Evolutionary conservation across 2,113 vertebrate genomes (phyloP), one percentile per base, ranked within the genome.

Genomic region (Amblyornis subalaris): DNA sequence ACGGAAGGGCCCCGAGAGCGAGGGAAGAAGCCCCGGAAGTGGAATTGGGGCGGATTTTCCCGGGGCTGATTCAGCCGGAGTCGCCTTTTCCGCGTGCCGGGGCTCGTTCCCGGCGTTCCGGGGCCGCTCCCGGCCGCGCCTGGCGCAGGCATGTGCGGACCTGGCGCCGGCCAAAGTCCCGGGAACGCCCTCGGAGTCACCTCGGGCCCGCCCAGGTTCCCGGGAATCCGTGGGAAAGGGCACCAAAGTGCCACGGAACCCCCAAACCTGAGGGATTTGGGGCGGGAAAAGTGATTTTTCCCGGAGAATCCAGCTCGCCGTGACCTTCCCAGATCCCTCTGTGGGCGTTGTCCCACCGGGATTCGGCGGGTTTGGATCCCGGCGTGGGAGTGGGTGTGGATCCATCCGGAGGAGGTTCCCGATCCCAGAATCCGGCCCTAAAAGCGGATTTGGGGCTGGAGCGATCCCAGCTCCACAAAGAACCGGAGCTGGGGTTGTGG

Each of bases 241-340:
- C 14, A 15, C 44, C 44, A 16, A 16, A 17, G 18, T 7, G 44
- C 44, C 18, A 17, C 11, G 26, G 16, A 14, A 53, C 36, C 38
- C 61, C 20, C 10, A 21, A 31, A 21, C 6, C 2, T 3, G 14
- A 16, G 29, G 53, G 53, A 31, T 54, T 11, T 24, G 9, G 55
- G 55, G 55, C 2, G 42, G 64, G 18, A 36, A 22, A 10, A 4
- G 51, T 16, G 51, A 11, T n/a, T 3, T 3, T 2, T 23, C 42
- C 72, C 2, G 11, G 20, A 4, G 47, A 1, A 8, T 12, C 65
- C n/a, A 6, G 22, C 42, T n/a, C 7, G 1, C 4, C 4, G 42
- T 0, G 10, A 0, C 16, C 0, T 47, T 18, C 44, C 64, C 7
- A 2, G 17, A 7, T 16, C 40, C 38, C 29, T 8, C 3, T 3